Evolutionary conservation across 1,140 invertebrate genomes (phyloP), one percentile per base, ranked within the genome.

Genomic region (Brachionus paranguensis): DNA sequence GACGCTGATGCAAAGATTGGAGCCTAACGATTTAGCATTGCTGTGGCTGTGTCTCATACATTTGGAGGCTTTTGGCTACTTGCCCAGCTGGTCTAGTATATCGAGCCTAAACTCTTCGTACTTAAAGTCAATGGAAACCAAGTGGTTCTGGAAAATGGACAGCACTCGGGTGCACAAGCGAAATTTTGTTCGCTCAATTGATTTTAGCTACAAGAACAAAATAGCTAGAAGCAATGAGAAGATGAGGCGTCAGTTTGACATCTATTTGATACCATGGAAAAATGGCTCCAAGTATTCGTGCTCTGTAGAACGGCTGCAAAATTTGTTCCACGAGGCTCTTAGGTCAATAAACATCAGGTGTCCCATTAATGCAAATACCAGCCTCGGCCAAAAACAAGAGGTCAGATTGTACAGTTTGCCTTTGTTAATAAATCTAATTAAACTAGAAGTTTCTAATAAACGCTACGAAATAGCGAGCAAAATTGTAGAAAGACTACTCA

Each of bases 271-370:
- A n/a, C 72, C 72, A 53, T 76, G 72, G 72, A 76, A 76, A 76
- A 24, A 53, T 14, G 17, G 45, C n/a, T 11, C 20, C 1, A 76
- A 76, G 47, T 76, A 76, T 50, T 33, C 72, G 12, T 81, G 78
- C n/a, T 81, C 78, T 8, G 11, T 81, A 14, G 78, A 81, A n/a
- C 20, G 43, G 43, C 11, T 81, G 24, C 78, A 81, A 33, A 60
- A 81, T 60, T 81, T 81, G 11, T 81, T 81, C 45, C 64, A 81
- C 43, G 78, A 81, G 37, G 78, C 24, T 68, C 53, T 81, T 11
- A 81, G 43, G 24, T 81, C 53, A 37, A 81, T 81, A 60, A 81
- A 68, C 53, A 68, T 45, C 20, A 14, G 78, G 37, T 81, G 78
- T 29, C 53, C 53, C 17, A 55, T 53, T 27, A 81, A 27, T 60